Evolutionary conservation across 2,113 vertebrate species (phyloP).

Genomic region (Corynorhinus townsendii): DNA sequence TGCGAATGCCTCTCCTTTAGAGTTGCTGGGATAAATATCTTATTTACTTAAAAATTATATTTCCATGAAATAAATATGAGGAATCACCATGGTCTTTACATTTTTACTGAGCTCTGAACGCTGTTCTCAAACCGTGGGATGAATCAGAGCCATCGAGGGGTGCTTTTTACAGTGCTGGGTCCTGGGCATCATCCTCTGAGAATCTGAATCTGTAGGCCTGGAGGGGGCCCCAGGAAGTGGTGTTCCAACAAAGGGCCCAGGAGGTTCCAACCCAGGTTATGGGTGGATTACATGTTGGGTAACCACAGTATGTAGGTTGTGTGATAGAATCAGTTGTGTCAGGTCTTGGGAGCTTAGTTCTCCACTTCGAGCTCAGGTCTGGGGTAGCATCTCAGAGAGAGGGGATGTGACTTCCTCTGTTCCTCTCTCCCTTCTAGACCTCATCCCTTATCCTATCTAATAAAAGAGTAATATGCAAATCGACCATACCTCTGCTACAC

Average conservation of each 20-base stretch:
- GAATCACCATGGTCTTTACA: neutral
- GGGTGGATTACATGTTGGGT: neutral
- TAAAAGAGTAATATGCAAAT: too few species aligned
- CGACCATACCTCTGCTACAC: too few species aligned
- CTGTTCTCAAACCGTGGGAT: neutral
- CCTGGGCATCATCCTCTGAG: neutral
- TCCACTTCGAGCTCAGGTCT: neutral
- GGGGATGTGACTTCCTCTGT: neutral
- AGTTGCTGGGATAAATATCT: neutral
- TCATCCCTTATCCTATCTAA: neutral
- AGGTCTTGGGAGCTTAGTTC: neutral
- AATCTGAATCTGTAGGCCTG: neutral
- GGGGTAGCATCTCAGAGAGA: neutral
- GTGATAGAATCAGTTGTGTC: neutral
- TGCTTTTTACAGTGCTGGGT: neutral
- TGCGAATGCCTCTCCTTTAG: neutral
- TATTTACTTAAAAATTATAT: slow-evolving; percentile 17
- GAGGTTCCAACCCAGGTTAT: neutral
- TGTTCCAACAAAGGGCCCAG: neutral
- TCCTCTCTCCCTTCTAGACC: neutral
- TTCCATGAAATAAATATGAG: neutral
- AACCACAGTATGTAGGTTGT: too few species aligned
- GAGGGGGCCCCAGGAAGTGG: neutral
- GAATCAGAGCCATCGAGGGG: neutral
- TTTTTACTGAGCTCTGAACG: neutral